These are phyloP conservation scores for Nomia melanderi DNA, from an alignment of 1,140 invertebrate species.

Conservation along the genomic window DNA sequence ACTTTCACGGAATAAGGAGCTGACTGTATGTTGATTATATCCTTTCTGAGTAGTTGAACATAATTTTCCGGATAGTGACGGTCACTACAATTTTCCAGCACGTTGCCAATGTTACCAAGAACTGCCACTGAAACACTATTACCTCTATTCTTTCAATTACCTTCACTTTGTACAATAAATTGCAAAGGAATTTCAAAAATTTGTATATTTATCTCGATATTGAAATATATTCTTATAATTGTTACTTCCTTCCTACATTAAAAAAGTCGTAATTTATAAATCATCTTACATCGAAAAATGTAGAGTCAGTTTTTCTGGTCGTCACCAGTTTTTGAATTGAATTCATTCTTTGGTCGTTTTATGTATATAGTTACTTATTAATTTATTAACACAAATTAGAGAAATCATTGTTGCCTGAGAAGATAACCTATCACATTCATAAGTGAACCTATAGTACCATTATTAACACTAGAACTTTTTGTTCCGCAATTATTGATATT, in stretches of 20 bases:
- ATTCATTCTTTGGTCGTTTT: too few relatives aligned
- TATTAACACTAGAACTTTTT: too few relatives aligned
- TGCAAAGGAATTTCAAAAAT: neutral
- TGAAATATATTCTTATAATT: neutral
- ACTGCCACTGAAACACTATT: neutral
- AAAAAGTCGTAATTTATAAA: too few relatives aligned
- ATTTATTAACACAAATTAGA: too few relatives aligned
- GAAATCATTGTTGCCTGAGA: too few relatives aligned
- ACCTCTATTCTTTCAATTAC: neutral
- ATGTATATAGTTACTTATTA: neutral
- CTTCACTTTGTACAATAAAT: too few relatives aligned
- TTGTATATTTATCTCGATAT: neutral
- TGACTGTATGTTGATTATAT: neutral
- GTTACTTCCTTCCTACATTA: too few relatives aligned
- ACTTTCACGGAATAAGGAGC: neutral
- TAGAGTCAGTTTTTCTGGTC: too few relatives aligned
- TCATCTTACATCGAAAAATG: too few relatives aligned
- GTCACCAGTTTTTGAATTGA: too few relatives aligned
- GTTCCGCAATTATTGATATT: too few relatives aligned
- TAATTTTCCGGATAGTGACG: neutral
- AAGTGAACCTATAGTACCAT: neutral
- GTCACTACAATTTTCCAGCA: constrained; percentile 14
- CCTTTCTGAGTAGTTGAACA: constrained; percentile 11
- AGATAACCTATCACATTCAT: neutral
- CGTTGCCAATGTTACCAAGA: neutral